Evolutionary conservation across 1,140 invertebrate species (phyloP), one percentile per base, ranked within the genome.

Genomic region (Macrostomum lignano): DNA sequence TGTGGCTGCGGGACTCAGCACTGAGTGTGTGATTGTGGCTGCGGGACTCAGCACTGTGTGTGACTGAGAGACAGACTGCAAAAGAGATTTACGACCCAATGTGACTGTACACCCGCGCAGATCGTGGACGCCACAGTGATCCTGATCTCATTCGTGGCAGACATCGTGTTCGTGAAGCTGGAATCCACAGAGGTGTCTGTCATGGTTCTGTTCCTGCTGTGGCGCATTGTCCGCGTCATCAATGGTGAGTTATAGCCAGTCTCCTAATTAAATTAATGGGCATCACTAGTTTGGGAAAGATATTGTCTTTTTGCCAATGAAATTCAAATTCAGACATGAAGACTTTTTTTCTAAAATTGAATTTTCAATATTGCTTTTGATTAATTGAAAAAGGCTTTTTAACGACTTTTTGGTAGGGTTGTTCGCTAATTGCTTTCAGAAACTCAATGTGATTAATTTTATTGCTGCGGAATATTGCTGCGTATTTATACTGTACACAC

Each of bases 41-140:
- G n/a, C n/a, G n/a, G n/a, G n/a, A n/a, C n/a, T n/a, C n/a, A n/a
- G n/a, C n/a, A n/a, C n/a, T n/a, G n/a, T n/a, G n/a, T n/a, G n/a
- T n/a, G n/a, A n/a, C n/a, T n/a, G n/a, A n/a, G n/a, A n/a, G n/a
- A n/a, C n/a, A n/a, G n/a, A n/a, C n/a, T n/a, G n/a, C n/a, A n/a
- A n/a, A n/a, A n/a, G n/a, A n/a, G n/a, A n/a, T n/a, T n/a, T n/a
- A n/a, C n/a, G n/a, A n/a, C n/a, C n/a, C n/a, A n/a, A n/a, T n/a
- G n/a, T n/a, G n/a, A n/a, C n/a, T n/a, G 23, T 24, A 24, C 23
- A 15, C 19, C 19, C 11, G n/a, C 36, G 5, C 25, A 40, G 39
- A 35, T 40, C 7, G 37, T 40, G n/a, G 39, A 40, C 33, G 39
- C 39, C 10, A 31, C 36, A 15, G 39, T 40, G 24, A 40, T 40